A percentile compares a stretch with the other conserved stretches of the same genome.
phyloP scores from a whole-genome alignment of 2,113 vertebrate species.

The Apteryx owenii region DNA sequence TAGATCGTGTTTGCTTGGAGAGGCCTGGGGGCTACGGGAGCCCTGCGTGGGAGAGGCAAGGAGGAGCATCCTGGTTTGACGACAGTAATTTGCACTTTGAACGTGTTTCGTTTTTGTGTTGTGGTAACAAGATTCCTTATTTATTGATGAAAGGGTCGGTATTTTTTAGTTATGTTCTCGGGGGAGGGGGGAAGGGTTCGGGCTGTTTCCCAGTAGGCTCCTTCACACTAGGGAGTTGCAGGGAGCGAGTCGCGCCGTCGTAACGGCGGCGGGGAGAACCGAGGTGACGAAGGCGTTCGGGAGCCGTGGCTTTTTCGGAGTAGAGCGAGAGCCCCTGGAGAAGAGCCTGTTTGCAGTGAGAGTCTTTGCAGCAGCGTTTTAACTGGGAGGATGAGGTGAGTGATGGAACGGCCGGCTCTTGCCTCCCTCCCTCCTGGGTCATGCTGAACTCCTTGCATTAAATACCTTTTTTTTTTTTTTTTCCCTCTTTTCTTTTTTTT shows the following conservation, averaged over 20 bases:
- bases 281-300: slow-evolving; percentile 19
- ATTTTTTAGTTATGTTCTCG: slow-evolving; percentile 74
- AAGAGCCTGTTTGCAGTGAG: slow-evolving; percentile 27
- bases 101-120: slow-evolving; percentile 83
- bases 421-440: background rate
- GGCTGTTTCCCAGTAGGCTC: slow-evolving; percentile 62
- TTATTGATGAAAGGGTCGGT: slow-evolving; percentile 81
- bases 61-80: slow-evolving; percentile 79
- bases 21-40: slow-evolving; percentile 72
- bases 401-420: background rate
- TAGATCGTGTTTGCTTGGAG: slow-evolving; percentile 73
- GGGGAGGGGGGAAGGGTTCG: slow-evolving; percentile 51
- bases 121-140: slow-evolving; percentile 84
- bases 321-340: slow-evolving; percentile 46
- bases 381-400: slow-evolving; percentile 55
- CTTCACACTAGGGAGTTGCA: slow-evolving; percentile 8
- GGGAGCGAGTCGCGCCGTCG: slow-evolving; percentile 14
- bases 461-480: background rate
- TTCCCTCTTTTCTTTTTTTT: no score
- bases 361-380: slow-evolving; percentile 48
- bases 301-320: slow-evolving; percentile 38
- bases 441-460: background rate
- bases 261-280: slow-evolving; percentile 50
- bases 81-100: slow-evolving; percentile 86
- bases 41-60: slow-evolving; percentile 71